Percentiles rank a stretch among this genome's conserved stretches.
phyloP scores from a whole-genome alignment of 2,888 invertebrate genomes.

The Cheilosia vulpina region DNA sequence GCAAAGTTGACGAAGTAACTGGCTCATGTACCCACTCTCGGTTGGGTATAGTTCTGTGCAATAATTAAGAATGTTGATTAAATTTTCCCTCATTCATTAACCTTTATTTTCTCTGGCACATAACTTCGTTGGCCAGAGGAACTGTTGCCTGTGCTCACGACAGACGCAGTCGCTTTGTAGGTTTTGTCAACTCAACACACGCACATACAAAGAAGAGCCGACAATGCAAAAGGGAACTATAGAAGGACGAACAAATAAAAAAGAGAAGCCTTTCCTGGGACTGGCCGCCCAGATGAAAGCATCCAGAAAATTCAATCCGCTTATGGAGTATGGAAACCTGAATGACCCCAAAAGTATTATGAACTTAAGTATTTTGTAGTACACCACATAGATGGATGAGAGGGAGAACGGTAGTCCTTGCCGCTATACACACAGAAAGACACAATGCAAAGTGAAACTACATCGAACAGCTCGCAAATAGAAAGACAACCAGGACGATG shows the following conservation, averaged over 20 bases:
- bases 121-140: slow-evolving; percentile 56
- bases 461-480: slow-evolving; percentile 22
- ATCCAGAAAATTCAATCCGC: slow-evolving; percentile 75
- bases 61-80: slow-evolving; percentile 75
- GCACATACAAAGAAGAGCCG: not conserved
- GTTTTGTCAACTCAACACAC: slow-evolving; percentile 50
- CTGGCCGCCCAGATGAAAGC: slow-evolving; percentile 63
- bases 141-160: slow-evolving; percentile 34
- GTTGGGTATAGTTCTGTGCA: slow-evolving; percentile 51
- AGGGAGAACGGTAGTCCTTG: slow-evolving; percentile 24
- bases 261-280: slow-evolving; percentile 51
- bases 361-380: slow-evolving; percentile 74
- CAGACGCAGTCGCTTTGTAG: slow-evolving; percentile 6
- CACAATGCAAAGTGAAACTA: slow-evolving; percentile 64
- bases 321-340: slow-evolving; percentile 71
- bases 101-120: slow-evolving; percentile 58
- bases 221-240: not conserved
- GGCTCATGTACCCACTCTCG: slow-evolving; percentile 20
- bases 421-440: slow-evolving; percentile 13
- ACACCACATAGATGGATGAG: slow-evolving; percentile 63
- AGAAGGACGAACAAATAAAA: not conserved
- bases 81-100: slow-evolving; percentile 74
- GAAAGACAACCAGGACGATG: slow-evolving; percentile 48
- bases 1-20: slow-evolving; percentile 68
- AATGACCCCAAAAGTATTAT: slow-evolving; percentile 75